Evolutionary conservation across 1,140 invertebrate species (phyloP).

Genomic region (Mercenaria mercenaria): DNA sequence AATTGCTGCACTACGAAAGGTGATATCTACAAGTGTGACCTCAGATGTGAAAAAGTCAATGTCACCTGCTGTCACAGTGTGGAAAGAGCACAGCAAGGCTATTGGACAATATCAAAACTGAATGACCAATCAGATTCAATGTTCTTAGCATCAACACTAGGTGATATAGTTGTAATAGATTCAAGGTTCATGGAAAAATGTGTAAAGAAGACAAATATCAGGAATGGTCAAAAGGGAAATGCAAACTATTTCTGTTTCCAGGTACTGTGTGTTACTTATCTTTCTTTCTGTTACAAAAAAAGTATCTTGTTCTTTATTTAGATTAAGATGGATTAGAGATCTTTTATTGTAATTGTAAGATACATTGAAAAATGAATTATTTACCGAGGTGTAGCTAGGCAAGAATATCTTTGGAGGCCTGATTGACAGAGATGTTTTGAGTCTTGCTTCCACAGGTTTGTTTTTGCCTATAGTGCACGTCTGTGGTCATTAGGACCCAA

Average conservation of each 20-base stretch:
- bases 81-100: not conserved
- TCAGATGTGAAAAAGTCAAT: not conserved
- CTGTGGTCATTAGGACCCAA: too few species aligned
- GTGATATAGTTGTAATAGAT: not conserved
- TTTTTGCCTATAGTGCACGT: too few species aligned
- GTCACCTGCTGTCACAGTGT: not conserved
- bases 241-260: not conserved
- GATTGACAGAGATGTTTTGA: too few species aligned
- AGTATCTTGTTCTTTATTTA: too few species aligned
- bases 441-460: too few species aligned
- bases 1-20: slow-evolving; percentile 13
- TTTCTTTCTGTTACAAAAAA: too few species aligned
- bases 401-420: too few species aligned
- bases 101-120: slow-evolving; percentile 31
- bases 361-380: too few species aligned
- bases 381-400: too few species aligned
- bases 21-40: slow-evolving; percentile 17
- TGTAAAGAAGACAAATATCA: not conserved
- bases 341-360: too few species aligned
- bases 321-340: too few species aligned
- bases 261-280: too few species aligned
- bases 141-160: not conserved
- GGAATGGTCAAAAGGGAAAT: not conserved
- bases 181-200: not conserved
- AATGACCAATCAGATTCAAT: slow-evolving; percentile 45